Conservation (phyloP, 2,888 invertebrate genomes). For the Diploptera punctata region DNA sequence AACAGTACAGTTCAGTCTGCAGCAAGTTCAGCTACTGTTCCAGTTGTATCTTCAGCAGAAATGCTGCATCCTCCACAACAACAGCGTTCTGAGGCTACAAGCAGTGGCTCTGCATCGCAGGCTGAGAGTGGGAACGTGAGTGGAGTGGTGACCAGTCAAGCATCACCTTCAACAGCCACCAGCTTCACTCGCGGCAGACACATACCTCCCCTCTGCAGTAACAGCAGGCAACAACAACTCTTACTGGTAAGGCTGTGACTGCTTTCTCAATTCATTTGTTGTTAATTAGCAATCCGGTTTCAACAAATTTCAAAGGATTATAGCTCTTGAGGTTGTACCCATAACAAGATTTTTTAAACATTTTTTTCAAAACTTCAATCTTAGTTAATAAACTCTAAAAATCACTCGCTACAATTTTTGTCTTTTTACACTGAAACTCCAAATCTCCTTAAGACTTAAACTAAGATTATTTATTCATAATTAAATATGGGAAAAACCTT, state of each 20-base stretch:
- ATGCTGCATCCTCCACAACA: slow-evolving; percentile 37
- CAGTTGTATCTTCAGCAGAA: slow-evolving; percentile 31
- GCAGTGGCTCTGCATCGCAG: slow-evolving; percentile 23
- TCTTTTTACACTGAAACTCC: no score
- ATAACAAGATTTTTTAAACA: no score
- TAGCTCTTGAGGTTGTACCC: no score
- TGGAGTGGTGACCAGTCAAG: slow-evolving; percentile 52
- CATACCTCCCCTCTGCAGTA: slow-evolving; percentile 60
- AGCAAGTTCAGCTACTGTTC: slow-evolving; percentile 37
- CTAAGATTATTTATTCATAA: no score
- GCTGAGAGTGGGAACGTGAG: slow-evolving; percentile 46
- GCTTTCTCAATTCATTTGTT: not conserved
- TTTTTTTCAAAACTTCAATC: not conserved
- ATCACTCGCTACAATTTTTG: no score
- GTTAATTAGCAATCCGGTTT: not conserved
- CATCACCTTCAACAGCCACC: slow-evolving; percentile 50
- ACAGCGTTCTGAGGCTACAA: slow-evolving; percentile 40
- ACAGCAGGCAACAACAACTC: slow-evolving; percentile 59
- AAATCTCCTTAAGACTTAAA: no score
- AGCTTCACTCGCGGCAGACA: slow-evolving; percentile 46
- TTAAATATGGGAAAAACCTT: no score
- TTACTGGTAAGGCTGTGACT: slow-evolving; percentile 51
- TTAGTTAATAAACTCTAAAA: no score
- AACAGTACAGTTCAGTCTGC: slow-evolving; percentile 44
- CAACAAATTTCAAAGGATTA: not conserved